Conservation (phyloP, 2,888 invertebrate genomes). For the Athripsodes cinereus region DNA sequence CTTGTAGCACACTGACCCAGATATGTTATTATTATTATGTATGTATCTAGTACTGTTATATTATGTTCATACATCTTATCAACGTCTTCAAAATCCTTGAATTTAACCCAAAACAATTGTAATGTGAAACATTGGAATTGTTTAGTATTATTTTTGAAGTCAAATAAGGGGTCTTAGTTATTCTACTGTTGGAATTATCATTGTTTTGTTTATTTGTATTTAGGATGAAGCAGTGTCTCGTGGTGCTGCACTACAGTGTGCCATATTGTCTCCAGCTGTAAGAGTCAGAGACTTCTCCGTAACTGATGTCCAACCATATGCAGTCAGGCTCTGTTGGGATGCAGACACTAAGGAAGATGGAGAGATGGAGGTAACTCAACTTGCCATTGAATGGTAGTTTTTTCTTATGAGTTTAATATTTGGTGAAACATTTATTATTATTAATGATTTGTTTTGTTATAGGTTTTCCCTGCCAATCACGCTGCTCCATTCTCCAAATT, state of each 20-base stretch:
- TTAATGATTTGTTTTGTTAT: neutral
- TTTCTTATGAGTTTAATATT: neutral
- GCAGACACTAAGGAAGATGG: conserved; percentile 61
- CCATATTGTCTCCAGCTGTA: conserved; percentile 95
- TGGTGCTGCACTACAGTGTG: conserved; percentile 94
- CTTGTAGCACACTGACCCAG: no score
- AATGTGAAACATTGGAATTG: no score
- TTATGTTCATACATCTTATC: no score
- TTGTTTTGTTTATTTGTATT: no score
- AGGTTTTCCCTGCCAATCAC: conserved; percentile 82
- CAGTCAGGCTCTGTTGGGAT: conserved; percentile 81
- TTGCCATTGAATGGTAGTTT: no score
- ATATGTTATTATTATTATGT: no score
- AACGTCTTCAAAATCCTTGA: no score
- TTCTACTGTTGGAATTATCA: no score
- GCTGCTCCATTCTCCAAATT: conserved; percentile 89
- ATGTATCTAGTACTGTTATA: no score
- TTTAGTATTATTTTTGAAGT: no score
- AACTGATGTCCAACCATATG: conserved; percentile 87
- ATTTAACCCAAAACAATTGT: no score
- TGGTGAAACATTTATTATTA: neutral
- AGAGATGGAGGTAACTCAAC: conserved; percentile 64
- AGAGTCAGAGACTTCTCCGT: conserved; percentile 94
- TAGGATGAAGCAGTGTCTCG: conserved; percentile 93
- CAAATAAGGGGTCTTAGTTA: no score